phyloP scores from a whole-genome alignment of 2,113 vertebrate genomes.

The Osmerus eperlanus region DNA sequence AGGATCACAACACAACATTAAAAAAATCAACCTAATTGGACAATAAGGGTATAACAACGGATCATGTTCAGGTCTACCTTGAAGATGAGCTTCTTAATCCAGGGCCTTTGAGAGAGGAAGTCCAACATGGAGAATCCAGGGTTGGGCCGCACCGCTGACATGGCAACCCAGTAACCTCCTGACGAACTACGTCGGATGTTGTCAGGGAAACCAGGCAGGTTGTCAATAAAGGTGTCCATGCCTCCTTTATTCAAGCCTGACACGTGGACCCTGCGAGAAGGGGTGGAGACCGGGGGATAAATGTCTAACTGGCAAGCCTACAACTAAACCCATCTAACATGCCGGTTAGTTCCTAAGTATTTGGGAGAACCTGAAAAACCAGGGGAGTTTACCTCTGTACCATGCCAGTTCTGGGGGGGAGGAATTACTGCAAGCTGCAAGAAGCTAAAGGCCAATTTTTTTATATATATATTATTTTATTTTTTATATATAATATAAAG shows the following conservation, averaged over 20 bases:
- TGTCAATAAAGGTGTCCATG: conserved; percentile 93
- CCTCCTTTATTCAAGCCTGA: conserved; percentile 95
- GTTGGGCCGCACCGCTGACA: conserved; percentile 81
- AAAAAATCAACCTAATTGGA: background rate
- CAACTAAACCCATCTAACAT: too few relatives aligned
- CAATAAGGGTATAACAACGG: background rate
- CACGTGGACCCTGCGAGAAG: conserved; percentile 80
- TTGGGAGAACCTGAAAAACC: background rate
- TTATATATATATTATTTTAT: too few relatives aligned
- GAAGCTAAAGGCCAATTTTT: background rate
- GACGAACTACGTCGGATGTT: conserved; percentile 90
- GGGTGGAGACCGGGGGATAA: too few relatives aligned
- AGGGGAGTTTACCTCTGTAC: background rate
- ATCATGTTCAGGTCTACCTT: conserved; percentile 75
- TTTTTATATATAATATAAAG: too few relatives aligned
- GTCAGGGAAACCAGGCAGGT: conserved; percentile 93
- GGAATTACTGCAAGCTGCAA: background rate
- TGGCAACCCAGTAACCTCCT: conserved; percentile 95
- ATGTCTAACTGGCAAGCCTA: too few relatives aligned
- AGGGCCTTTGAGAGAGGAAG: conserved; percentile 90
- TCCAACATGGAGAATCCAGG: conserved; percentile 95
- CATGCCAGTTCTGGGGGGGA: background rate
- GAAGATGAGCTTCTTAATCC: conserved; percentile 91
- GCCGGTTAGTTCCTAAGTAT: background rate
- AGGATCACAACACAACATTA: too few relatives aligned